These are phyloP conservation scores for Sisor rabdophorus DNA, from an alignment of 2,113 vertebrate species.

Conservation along the genomic window DNA sequence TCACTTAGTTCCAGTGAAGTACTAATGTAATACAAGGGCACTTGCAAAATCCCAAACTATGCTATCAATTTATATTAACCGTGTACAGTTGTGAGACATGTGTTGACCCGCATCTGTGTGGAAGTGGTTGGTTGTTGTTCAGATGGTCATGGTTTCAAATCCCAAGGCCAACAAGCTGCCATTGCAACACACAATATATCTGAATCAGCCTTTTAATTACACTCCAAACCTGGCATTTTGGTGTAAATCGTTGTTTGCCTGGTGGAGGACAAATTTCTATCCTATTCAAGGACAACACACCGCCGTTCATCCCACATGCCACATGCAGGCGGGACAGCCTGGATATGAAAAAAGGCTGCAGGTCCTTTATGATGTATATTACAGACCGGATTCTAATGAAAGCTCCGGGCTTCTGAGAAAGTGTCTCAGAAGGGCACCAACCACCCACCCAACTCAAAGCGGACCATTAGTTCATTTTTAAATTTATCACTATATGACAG, in stretches of 20 bases:
- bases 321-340: neutral
- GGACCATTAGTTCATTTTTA: slow-evolving; percentile 10
- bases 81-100: no score
- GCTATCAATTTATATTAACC: no score
- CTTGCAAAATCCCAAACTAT: no score
- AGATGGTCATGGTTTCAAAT: no score
- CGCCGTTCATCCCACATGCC: slow-evolving; percentile 12
- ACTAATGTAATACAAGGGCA: no score
- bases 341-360: neutral
- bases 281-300: slow-evolving; percentile 31
- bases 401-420: slow-evolving; percentile 23
- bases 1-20: no score
- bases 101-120: no score
- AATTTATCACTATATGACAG: slow-evolving; percentile 25
- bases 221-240: neutral
- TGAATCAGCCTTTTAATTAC: neutral
- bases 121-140: no score
- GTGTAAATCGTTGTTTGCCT: neutral
- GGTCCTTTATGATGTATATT: slow-evolving; percentile 17
- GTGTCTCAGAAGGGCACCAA: neutral
- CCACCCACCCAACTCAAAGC: slow-evolving; percentile 13
- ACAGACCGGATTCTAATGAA: slow-evolving; percentile 11
- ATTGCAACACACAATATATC: neutral
- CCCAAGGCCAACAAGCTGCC: no score
- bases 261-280: slow-evolving; percentile 8